Evolutionary conservation across 2,797 vertebrate species (phyloP), one percentile per base, ranked within the genome.

Genomic region (Moxostoma hubbsi): DNA sequence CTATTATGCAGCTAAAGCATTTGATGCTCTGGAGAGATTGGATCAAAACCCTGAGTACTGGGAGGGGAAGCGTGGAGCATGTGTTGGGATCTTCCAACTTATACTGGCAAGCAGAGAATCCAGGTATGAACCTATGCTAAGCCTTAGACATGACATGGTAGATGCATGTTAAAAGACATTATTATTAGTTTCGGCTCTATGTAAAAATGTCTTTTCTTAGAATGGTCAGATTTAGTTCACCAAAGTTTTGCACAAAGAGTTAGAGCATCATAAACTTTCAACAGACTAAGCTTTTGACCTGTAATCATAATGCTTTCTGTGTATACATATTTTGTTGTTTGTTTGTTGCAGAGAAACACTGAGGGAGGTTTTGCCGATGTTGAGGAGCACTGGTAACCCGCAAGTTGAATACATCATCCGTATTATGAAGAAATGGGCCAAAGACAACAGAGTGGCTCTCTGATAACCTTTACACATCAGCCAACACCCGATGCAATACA

Each of bases 61-160:
- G 96, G 97, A 99, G 86, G 98, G 98, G 83, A 99, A 99, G 89
- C 93, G 96, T 81, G 98, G 98, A 15, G 97, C 98, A 7, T 99
- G 98, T 85, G 96, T 99, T 24, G 98, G 98, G 24, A 89, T 98
- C 86, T 99, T 99, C 89, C 98, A 99, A 88, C 96, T 98, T 90
- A 97, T 99, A 77, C 86, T 99, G 82, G 97, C 98, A 77, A 96
- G 96, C 75, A 93, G 93, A 87, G 97, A 99, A 86, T 92, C 97
- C 64, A 97, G 95, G 98, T 99, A 93, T 79, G 94, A 84, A 66
- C 62, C 74, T 47, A 62, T 55, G 45, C 36, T 58, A 49, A 9
- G 11, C 15, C 16, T 24, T n/a, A 59, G 15, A 6, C 36, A 36
- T 24, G 18, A 24, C 2, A 24, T 24, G 18, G 18, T 24, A 24